Evolutionary conservation across 2,888 invertebrate species (phyloP), one percentile per base, ranked within the genome.

Genomic region (Lasioglossum marginatum): DNA sequence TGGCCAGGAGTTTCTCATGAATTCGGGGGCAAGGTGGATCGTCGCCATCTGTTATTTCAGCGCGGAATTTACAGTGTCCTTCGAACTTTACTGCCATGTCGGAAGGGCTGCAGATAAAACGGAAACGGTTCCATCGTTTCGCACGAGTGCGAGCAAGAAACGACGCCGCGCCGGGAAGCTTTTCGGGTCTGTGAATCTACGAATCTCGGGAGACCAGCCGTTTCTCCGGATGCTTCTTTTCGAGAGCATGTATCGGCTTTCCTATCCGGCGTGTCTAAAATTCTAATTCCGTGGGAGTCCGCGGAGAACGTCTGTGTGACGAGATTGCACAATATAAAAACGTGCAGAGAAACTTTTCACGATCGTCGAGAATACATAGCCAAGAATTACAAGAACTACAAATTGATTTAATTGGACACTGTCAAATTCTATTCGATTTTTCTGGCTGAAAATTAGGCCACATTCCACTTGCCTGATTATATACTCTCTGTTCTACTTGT

Each of bases 51-150:
- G 23, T 40, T 71, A 71, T 72, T 76, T 70, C 57, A 23, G 68
- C 70, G 57, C n/a, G 40, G 70, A 79, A 79, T 83, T 75, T 76
- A 79, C 75, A 68, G 40, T 76, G 79, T 71, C 79, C 75, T 40
- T 71, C 45, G 82, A 78, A 75, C 34, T 78, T 83, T 83, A 75
- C 60, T 23, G 37, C 48, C 34, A 31, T 57, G 31, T 37, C 48
- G 48, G 74, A 48, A 45, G 31, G 37, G 78, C 66, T 78, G 78
- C 16, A n/a, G 75, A 72, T 75, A 66, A 83, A 84, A 78, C 66
- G 73, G 72, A 43, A 37, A 19, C 48, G 43, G n/a, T 52, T 52
- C 63, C 71, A 57, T 16, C 48, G 34, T 19, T 75, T 77, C 31
- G 48, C 70, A 63, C 60, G 60, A 23, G 70, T 57, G 52, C 6